Base-by-base conservation (phyloP, 2,888 invertebrate species). In the Pecten maximus region DNA sequence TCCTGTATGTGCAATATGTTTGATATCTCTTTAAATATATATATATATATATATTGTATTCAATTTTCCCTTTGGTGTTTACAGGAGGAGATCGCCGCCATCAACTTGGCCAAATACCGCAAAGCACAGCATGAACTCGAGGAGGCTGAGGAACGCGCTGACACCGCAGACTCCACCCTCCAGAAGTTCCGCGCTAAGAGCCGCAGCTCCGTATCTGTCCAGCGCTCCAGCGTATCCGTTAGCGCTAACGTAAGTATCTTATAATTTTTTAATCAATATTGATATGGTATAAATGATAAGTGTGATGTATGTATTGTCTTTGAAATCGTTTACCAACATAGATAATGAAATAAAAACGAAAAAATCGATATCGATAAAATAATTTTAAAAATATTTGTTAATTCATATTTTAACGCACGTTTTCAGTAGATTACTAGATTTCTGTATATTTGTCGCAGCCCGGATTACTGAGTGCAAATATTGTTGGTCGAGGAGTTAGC, bases 71-170 rank as follows among this genome's bases (percentile, higher is more conserved):
- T 88, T n/a, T 87, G 40, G 48, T 3, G 0, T 90, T 92, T 91
- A 86, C 94, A 96, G 96, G 97, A 97, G 95, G 97, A 97, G 92
- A 96, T 97, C 90, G 97, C 97, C 92, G 97, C 97, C 93, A 95
- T 97, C 90, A 97, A 97, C 95, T 96, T 97, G 94, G 97, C 97
- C 93, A 97, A 97, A 95, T 97, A 97, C 96, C 96, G 97, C 94
- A 97, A 97, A 94, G 96, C 97, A 44, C 97, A 97, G 94, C 97
- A 96, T 93, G 97, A 97, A 92, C 94, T 97, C 91, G 97, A 97
- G 94, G 97, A 97, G 92, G 97, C 97, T 90, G 97, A 97, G 94
- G 97, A 97, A 94, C 96, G 97, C 40, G 97, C 97, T 86, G 97
- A 97, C 92, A 94, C 96, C 88, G 97, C 97, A 91, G 97, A 97